Percentiles rank a stretch among this genome's conserved stretches.
Conservation (phyloP, 1,140 invertebrate species). For the Drosophila jambulina region DNA sequence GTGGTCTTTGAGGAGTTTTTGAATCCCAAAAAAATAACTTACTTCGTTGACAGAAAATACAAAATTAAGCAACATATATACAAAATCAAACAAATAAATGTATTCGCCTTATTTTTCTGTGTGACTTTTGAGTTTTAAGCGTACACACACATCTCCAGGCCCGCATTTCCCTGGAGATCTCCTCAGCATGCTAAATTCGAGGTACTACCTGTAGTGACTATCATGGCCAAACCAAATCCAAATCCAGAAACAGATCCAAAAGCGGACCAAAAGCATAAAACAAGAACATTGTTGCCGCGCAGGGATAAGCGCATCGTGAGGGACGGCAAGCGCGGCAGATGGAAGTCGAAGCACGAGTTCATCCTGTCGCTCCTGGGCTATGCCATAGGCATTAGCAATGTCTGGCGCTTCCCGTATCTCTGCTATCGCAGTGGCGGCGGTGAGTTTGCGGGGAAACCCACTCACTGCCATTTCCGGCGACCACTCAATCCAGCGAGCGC, state of each 20-base stretch:
- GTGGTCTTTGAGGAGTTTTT: not conserved
- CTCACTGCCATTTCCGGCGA: not conserved
- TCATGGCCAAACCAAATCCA: conserved; percentile 10
- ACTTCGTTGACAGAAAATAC: conserved; percentile 1
- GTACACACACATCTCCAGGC: not conserved
- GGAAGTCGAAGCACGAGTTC: conserved; percentile 91
- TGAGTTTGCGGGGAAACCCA: conserved; percentile 47
- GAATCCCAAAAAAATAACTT: not conserved
- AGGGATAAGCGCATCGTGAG: conserved; percentile 47
- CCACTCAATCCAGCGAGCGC: not conserved
- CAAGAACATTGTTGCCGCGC: not conserved
- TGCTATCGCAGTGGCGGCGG: conserved; percentile 88
- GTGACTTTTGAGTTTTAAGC: not conserved
- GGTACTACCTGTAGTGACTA: conserved; percentile 5
- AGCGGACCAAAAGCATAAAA: too few relatives aligned
- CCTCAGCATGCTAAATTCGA: not conserved
- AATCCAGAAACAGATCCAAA: not conserved
- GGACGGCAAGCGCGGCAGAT: conserved; percentile 85
- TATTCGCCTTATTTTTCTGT: not conserved
- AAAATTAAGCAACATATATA: not conserved
- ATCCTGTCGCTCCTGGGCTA: conserved; percentile 90
- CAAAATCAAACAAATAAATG: too few relatives aligned
- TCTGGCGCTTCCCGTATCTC: conserved; percentile 93
- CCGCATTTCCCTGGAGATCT: not conserved
- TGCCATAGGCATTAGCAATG: conserved; percentile 92